phyloP scores from a whole-genome alignment of 2,888 invertebrate species.

The Frankliniella fusca region DNA sequence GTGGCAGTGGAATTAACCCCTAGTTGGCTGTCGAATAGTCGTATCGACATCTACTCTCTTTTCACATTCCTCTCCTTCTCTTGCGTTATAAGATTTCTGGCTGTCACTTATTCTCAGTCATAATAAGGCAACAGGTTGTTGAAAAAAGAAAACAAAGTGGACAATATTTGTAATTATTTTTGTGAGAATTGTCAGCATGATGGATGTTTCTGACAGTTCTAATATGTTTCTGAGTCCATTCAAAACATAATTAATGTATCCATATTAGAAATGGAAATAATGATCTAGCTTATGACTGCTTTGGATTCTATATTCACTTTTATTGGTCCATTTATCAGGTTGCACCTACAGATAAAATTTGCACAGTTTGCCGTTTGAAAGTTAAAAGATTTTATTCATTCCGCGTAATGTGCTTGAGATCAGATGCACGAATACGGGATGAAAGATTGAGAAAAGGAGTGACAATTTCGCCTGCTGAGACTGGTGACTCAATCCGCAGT shows the following conservation, averaged over 20 bases:
- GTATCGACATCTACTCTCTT: no score
- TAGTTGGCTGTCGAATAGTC: neutral
- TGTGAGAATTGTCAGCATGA: neutral
- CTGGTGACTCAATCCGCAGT: neutral
- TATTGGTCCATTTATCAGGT: neutral
- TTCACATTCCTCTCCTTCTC: no score
- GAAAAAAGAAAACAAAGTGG: neutral
- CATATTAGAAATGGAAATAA: neutral
- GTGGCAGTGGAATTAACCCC: neutral
- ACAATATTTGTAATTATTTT: neutral
- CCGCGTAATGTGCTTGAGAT: constrained; percentile 11
- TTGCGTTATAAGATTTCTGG: no score
- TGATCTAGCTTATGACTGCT: neutral
- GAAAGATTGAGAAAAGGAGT: neutral
- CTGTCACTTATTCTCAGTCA: no score
- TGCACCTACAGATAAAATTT: neutral
- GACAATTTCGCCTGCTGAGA: neutral
- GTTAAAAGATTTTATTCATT: neutral
- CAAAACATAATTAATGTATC: neutral
- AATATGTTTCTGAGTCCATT: neutral
- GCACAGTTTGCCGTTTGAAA: neutral
- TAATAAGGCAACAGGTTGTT: neutral
- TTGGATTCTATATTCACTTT: neutral
- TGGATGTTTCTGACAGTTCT: neutral
- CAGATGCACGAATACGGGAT: neutral